These are phyloP conservation scores for Lithophane semibrunnea DNA, from an alignment of 2,888 invertebrate species.

Conservation along the genomic window DNA sequence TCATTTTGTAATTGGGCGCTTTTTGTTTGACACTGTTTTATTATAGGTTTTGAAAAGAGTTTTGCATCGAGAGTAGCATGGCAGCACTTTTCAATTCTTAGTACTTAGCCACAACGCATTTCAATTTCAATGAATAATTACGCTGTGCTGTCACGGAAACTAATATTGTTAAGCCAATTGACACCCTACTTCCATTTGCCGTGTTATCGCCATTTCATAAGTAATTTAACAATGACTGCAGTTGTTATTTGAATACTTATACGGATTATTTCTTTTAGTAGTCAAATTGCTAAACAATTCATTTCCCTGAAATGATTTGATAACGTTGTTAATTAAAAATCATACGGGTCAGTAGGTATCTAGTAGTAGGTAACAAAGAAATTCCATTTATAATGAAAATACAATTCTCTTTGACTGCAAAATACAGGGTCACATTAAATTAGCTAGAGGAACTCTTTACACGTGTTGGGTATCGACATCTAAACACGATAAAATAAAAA, in stretches of 20 bases:
- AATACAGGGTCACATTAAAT: neutral
- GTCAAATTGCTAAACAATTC: neutral
- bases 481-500: no score
- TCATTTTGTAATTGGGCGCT: slow-evolving; percentile 47
- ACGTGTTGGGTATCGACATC: no score
- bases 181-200: neutral
- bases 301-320: neutral
- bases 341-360: neutral
- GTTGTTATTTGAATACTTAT: neutral
- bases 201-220: neutral
- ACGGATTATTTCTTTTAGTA: neutral
- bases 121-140: slow-evolving; percentile 6
- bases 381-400: slow-evolving; percentile 12
- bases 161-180: neutral
- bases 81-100: neutral
- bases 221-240: neutral
- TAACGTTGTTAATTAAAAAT: neutral
- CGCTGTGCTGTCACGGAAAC: neutral
- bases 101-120: neutral
- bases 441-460: no score
- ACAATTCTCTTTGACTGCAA: slow-evolving; percentile 19
- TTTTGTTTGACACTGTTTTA: slow-evolving; percentile 27
- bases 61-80: neutral
- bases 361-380: slow-evolving; percentile 3
- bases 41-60: slow-evolving; percentile 5